A percentile compares a stretch with the other conserved stretches of the same genome.
These are phyloP conservation scores for Jaculus jaculus DNA, from an alignment of 2,113 vertebrate genomes.

Conservation along the genomic window DNA sequence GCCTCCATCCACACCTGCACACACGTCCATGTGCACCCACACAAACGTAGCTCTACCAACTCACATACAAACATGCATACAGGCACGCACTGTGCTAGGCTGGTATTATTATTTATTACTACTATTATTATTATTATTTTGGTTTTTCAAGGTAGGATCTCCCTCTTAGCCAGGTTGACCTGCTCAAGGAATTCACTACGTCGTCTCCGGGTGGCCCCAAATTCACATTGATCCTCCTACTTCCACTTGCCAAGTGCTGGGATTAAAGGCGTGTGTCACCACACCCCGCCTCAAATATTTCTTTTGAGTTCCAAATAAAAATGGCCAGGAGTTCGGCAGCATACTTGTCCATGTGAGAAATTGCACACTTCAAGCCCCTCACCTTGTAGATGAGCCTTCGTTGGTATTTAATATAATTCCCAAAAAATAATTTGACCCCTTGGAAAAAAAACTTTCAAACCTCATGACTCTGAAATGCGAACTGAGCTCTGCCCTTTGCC, in stretches of 20 bases:
- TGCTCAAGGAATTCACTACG: no score
- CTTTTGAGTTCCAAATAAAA: conserved; percentile 27
- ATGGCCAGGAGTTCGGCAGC: background rate
- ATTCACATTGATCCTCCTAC: no score
- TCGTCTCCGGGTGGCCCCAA: no score
- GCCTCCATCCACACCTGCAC: no score
- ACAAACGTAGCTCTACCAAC: background rate
- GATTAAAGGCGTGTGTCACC: no score
- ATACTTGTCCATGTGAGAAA: background rate
- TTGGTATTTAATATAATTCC: background rate
- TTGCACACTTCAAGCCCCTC: background rate
- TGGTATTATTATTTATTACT: no score
- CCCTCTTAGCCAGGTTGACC: background rate
- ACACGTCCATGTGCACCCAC: no score
- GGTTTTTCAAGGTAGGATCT: no score
- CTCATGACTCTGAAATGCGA: background rate
- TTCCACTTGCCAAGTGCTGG: no score
- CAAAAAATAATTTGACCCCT: background rate
- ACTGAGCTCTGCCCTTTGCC: background rate
- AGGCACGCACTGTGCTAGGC: no score
- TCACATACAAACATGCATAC: no score
- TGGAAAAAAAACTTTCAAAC: background rate
- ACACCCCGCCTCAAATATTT: background rate
- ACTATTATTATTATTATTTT: no score
- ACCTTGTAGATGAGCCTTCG: background rate